Conservation (phyloP, 2,888 invertebrate genomes). For the Plagiodera versicolora region DNA sequence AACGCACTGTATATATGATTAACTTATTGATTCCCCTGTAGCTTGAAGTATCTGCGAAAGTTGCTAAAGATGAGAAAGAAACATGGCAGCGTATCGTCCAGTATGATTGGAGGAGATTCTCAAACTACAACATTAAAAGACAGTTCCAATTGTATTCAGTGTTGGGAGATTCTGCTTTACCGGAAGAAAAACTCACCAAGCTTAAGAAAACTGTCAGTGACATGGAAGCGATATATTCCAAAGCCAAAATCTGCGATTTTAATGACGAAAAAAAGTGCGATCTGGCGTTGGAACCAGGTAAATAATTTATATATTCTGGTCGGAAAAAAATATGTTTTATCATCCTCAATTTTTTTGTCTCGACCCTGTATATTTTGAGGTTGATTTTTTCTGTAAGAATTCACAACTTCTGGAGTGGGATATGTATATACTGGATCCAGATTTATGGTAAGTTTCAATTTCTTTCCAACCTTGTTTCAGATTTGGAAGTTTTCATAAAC, state of each 20-base stretch:
- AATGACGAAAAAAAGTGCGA: constrained; percentile 67
- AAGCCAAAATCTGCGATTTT: constrained; percentile 75
- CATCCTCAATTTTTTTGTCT: too few species aligned
- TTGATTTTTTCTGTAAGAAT: too few species aligned
- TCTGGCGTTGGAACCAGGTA: constrained; percentile 73
- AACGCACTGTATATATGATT: not conserved
- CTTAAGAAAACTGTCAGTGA: constrained; percentile 66
- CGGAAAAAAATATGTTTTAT: too few species aligned
- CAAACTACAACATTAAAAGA: constrained; percentile 68
- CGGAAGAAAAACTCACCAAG: constrained; percentile 66
- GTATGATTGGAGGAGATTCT: constrained; percentile 69
- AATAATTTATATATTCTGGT: constrained; percentile 25
- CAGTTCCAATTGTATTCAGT: constrained; percentile 75
- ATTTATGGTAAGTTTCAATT: too few species aligned
- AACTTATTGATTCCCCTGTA: constrained; percentile 36
- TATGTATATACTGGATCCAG: too few species aligned
- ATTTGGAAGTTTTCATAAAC: too few species aligned
- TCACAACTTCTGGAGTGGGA: too few species aligned
- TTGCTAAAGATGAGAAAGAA: constrained; percentile 62
- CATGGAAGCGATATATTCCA: constrained; percentile 78
- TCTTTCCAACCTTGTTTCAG: too few species aligned
- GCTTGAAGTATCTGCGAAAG: constrained; percentile 52
- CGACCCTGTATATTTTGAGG: too few species aligned
- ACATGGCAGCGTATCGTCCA: constrained; percentile 59
- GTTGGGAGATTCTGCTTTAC: constrained; percentile 61